Base-by-base conservation (phyloP, 2,888 invertebrate species). In the Tortrix viridana region DNA sequence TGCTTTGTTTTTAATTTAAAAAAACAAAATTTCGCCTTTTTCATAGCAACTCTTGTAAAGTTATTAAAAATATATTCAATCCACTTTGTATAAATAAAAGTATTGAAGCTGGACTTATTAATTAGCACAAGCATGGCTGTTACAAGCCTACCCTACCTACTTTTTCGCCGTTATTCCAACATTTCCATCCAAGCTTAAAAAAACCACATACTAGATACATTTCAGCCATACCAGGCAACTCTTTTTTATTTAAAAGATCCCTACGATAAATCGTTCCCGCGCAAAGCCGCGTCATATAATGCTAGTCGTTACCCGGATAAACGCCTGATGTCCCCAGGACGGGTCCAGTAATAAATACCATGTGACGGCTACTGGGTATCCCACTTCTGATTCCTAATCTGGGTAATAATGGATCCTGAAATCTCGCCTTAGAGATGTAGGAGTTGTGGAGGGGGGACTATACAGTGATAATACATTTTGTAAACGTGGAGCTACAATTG, bases 311-410 rank as follows among this genome's bases (percentile, higher is more conserved):
- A 50, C 56, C 32, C 37, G 61, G 49, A 61, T 61, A 55, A 61
- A 52, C 50, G 59, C 59, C 46, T 47, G 55, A 48, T 32, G 60
- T 54, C 22, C 41, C 37, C 49, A 44, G 46, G 56, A 52, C 57
- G 57, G 62, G 49, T 18, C 52, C 52, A 41, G 20, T 46, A 50
- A 53, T 63, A 63, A 63, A 63, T 57, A 53, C 52, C 52, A 57
- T 47, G 62, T 57, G 62, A 44, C 61, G 56, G 38, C 41, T 48
- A 26, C 44, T 44, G 23, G 26, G 26, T 46, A 63, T 63, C 56
- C 50, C 56, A 57, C 57, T 57, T 62, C 57, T 52, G 62, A 56
- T 23, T 18, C 52, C 37, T 56, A 46, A 62, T 62, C 49, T 57
- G 57, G 47, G 37, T 43, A 41, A 57, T 57, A 63, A 57, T 47